These are phyloP conservation scores for Rotaria magnacalcarata DNA, from an alignment of 2,888 invertebrate species.

Conservation along the genomic window DNA sequence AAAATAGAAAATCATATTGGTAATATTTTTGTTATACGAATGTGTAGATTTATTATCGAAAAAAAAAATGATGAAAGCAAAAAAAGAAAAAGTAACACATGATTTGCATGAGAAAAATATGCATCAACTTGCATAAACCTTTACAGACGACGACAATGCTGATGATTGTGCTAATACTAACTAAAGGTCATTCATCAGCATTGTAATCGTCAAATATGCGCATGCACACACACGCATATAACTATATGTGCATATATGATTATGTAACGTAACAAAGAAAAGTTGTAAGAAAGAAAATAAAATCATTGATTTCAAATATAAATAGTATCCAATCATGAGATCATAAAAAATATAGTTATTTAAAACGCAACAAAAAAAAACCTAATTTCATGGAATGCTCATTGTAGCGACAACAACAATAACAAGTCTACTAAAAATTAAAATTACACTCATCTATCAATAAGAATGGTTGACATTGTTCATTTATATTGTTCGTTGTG, in stretches of 20 bases:
- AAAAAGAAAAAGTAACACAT: neutral
- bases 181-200: neutral
- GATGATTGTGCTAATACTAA: neutral
- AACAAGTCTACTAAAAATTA: too few species aligned
- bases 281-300: too few species aligned
- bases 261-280: neutral
- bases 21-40: neutral
- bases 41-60: neutral
- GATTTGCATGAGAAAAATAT: too few species aligned
- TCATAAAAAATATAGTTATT: too few species aligned
- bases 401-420: too few species aligned
- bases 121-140: neutral
- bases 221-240: neutral
- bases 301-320: too few species aligned
- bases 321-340: too few species aligned
- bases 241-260: neutral
- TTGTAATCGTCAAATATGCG: neutral
- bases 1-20: neutral
- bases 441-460: too few species aligned
- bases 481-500: too few species aligned
- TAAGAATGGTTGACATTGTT: too few species aligned
- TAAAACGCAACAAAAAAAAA: too few species aligned
- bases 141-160: neutral
- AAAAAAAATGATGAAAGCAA: neutral
- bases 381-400: too few species aligned